A percentile compares a stretch with the other conserved stretches of the same genome.
Conservation (phyloP, 2,888 invertebrate genomes). For the Dascillus cervinus region DNA sequence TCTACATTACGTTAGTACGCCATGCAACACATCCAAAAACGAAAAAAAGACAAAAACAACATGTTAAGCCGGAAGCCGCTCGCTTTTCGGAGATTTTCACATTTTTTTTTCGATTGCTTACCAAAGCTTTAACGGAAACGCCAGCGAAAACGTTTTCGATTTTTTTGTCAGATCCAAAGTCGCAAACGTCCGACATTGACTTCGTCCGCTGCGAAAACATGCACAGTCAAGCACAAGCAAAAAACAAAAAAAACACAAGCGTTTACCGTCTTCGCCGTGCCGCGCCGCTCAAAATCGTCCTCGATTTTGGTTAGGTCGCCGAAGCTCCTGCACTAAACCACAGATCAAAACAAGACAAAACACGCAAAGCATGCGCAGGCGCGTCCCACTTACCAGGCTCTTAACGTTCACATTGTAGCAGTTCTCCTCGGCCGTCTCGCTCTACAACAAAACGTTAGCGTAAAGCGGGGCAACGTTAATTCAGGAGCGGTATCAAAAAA, state of each 20-base stretch:
- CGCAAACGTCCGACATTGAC: conserved; percentile 45
- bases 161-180: conserved; percentile 29
- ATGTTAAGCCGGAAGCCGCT: too few species aligned
- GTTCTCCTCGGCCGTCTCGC: conserved; percentile 25
- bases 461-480: conserved; percentile 1
- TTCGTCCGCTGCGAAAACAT: conserved; percentile 44
- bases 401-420: conserved; percentile 55
- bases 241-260: conserved; percentile 5
- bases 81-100: too few species aligned
- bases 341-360: conserved; percentile 22
- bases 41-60: conserved; percentile 5
- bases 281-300: conserved; percentile 29
- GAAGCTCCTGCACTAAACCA: conserved; percentile 52
- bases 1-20: conserved; percentile 22
- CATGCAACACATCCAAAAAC: conserved; percentile 20
- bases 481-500: not conserved
- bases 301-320: conserved; percentile 52
- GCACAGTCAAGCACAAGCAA: conserved; percentile 1
- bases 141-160: conserved; percentile 47
- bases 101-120: conserved; percentile 48
- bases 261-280: not conserved
- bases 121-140: conserved; percentile 55
- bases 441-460: conserved; percentile 11
- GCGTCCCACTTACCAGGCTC: conserved; percentile 51
- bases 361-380: conserved; percentile 13